Evolutionary conservation across 2,113 vertebrate genomes (phyloP).

Genomic region (Gasterosteus nipponicus): DNA sequence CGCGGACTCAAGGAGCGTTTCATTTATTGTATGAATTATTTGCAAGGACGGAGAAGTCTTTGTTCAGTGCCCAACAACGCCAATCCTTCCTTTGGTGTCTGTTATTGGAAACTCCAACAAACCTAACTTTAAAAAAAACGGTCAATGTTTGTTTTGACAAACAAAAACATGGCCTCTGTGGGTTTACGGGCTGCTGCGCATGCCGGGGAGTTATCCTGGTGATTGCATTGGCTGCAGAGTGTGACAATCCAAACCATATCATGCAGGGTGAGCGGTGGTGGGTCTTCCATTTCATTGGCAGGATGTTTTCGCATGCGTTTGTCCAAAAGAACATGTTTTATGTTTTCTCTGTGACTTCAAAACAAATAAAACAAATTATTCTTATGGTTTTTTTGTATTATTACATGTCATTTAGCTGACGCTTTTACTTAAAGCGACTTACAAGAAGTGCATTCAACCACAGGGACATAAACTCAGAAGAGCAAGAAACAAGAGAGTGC

Average conservation of each 20-base stretch:
- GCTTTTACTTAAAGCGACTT: background rate
- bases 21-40: slow-evolving; percentile 49
- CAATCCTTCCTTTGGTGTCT: slow-evolving; percentile 19
- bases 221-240: slow-evolving; percentile 61
- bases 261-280: slow-evolving; percentile 25
- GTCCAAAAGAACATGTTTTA: slow-evolving; percentile 11
- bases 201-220: slow-evolving; percentile 30
- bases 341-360: slow-evolving; percentile 33
- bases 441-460: no score
- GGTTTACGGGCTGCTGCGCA: slow-evolving; percentile 22
- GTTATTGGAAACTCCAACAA: slow-evolving; percentile 35
- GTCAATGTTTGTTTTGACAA: slow-evolving; percentile 46
- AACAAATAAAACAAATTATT: background rate
- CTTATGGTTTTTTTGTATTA: slow-evolving; percentile 10
- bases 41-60: slow-evolving; percentile 29
- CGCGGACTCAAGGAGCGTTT: slow-evolving; percentile 13
- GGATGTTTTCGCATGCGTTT: background rate
- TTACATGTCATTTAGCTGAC: no score
- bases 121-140: slow-evolving; percentile 34
- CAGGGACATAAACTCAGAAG: no score
- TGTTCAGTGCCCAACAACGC: slow-evolving; percentile 33
- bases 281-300: no score
- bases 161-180: slow-evolving; percentile 43
- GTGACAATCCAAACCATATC: slow-evolving; percentile 63
- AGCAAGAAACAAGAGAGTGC: no score